Evolutionary conservation across 2,113 vertebrate species (phyloP).

Genomic region (Nycticorax nycticorax): DNA sequence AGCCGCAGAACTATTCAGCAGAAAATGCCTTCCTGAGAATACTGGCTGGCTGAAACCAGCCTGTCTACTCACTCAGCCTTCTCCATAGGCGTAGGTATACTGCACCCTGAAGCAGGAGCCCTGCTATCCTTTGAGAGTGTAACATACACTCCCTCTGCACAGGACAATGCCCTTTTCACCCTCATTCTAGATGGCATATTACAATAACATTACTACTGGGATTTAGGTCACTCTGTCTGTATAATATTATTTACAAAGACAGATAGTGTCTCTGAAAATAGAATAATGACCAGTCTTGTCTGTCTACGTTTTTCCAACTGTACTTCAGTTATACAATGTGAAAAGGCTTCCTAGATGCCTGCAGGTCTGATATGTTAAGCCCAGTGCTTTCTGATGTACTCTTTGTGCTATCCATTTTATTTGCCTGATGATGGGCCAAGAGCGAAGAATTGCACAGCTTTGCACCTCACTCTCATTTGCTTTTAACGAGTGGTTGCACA

Average conservation of each 20-base stretch:
- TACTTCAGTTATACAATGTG: not conserved
- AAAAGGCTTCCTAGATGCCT: slow-evolving; percentile 1
- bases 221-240: slow-evolving; percentile 7
- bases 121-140: not conserved
- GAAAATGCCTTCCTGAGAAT: not conserved
- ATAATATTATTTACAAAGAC: not conserved
- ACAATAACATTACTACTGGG: not conserved
- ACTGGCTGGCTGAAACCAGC: not conserved
- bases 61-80: not conserved
- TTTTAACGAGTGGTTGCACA: not conserved
- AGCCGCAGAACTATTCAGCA: not conserved
- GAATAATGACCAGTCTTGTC: not conserved
- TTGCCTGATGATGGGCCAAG: not conserved
- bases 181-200: not conserved
- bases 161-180: not conserved
- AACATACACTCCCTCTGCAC: not conserved
- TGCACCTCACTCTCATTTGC: not conserved
- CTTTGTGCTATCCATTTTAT: not conserved
- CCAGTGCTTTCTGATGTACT: not conserved
- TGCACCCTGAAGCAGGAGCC: not conserved
- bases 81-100: not conserved
- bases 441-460: not conserved
- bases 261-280: not conserved
- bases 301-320: not conserved
- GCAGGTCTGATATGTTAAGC: not conserved